Evolutionary conservation across 2,113 vertebrate species (phyloP).

Genomic region (Microtus oregoni): DNA sequence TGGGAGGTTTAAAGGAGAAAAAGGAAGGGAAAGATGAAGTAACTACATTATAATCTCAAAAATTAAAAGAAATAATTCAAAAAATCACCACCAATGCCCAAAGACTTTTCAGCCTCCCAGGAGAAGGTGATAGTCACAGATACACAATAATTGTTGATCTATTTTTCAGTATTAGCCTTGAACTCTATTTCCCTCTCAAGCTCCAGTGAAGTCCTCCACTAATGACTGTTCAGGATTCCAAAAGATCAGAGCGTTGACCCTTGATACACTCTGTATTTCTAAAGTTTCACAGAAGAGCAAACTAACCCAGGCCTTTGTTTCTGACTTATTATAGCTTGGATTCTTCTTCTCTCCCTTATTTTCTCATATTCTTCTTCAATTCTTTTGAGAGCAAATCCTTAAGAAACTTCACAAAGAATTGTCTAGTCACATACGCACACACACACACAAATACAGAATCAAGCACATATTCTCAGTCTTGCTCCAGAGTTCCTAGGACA

Average conservation of each 20-base stretch:
- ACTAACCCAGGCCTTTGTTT: neutral
- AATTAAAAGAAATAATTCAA: neutral
- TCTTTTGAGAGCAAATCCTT: neutral
- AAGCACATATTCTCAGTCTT: neutral
- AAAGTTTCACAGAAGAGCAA: accelerated
- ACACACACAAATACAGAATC: neutral
- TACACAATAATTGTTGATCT: neutral
- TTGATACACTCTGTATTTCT: neutral
- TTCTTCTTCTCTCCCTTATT: neutral
- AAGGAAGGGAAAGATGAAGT: neutral
- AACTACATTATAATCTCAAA: neutral
- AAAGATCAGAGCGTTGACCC: neutral
- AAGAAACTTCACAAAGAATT: neutral
- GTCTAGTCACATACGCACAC: neutral
- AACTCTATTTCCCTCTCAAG: neutral
- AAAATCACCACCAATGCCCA: neutral
- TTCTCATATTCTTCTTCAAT: neutral
- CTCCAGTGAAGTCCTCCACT: neutral
- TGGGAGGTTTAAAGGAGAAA: neutral
- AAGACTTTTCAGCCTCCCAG: neutral
- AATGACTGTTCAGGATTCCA: neutral
- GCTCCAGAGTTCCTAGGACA: neutral
- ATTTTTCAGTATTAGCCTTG: neutral
- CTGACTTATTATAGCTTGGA: neutral
- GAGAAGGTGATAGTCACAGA: neutral